phyloP scores from a whole-genome alignment of 35 echinoderm and acorn worm species.

The Apostichopus californicus region DNA sequence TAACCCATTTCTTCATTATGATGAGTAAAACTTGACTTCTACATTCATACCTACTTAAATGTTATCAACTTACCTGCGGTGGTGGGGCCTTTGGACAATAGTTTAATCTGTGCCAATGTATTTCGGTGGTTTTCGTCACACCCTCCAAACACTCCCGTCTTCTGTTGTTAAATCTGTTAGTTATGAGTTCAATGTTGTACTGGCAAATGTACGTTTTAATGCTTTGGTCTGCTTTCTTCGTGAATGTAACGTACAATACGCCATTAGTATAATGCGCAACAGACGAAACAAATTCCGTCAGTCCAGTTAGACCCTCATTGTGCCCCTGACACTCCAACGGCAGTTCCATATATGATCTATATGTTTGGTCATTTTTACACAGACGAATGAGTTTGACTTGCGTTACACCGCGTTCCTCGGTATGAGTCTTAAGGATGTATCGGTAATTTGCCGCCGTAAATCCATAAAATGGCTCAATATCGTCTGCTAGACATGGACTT shows the following conservation, averaged over 20 bases:
- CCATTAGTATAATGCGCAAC: not conserved
- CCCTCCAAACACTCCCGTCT: not conserved
- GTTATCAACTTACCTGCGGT: not conserved
- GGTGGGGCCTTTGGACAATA: not conserved
- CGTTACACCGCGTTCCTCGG: not conserved
- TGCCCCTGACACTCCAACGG: not conserved
- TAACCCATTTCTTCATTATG: too few species aligned
- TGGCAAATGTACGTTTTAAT: not conserved
- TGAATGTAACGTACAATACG: not conserved
- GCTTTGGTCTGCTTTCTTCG: not conserved
- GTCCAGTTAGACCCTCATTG: too few species aligned
- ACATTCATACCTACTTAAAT: too few species aligned
- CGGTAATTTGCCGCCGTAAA: not conserved
- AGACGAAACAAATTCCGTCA: not conserved
- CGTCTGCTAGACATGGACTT: not conserved
- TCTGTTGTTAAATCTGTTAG: not conserved
- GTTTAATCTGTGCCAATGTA: not conserved
- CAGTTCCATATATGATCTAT: constrained; percentile 7
- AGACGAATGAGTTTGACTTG: not conserved
- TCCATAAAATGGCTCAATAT: constrained; percentile 29
- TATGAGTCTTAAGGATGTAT: constrained; percentile 13
- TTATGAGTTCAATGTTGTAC: not conserved
- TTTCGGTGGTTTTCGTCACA: not conserved
- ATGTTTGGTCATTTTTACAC: not conserved
- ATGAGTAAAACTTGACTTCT: too few species aligned